A percentile compares a stretch with the other conserved stretches of the same genome.
Conservation (phyloP, 2,113 vertebrate species). For the Ascaphus truei region DNA sequence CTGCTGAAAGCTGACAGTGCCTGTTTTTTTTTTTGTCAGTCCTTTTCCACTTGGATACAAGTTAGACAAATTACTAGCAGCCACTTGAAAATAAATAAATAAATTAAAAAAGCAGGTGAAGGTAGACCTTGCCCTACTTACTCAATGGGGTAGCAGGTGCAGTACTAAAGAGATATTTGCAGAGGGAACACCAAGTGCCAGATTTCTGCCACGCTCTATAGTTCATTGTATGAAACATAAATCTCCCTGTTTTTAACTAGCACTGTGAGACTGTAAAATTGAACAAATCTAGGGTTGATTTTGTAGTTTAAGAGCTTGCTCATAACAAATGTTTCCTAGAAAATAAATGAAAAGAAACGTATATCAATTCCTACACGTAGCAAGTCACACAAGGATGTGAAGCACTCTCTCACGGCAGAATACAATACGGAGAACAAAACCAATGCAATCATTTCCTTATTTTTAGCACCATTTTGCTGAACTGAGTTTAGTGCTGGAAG, state of each 20-base stretch:
- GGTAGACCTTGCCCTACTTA: background rate
- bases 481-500: no score
- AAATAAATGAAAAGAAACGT: constrained; percentile 7
- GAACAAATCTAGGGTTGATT: constrained; percentile 3
- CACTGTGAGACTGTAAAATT: background rate
- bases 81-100: background rate
- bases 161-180: background rate
- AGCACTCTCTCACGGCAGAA: background rate
- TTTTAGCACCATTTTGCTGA: background rate
- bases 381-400: background rate
- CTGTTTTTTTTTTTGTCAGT: background rate
- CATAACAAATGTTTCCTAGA: background rate
- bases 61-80: background rate
- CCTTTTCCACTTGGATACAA: background rate
- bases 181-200: constrained; percentile 24
- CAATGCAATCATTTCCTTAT: background rate
- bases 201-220: constrained; percentile 16
- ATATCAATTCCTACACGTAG: background rate
- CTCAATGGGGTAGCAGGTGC: background rate
- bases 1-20: background rate
- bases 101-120: background rate
- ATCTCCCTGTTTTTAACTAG: constrained; percentile 16
- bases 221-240: constrained; percentile 16
- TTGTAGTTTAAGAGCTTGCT: constrained; percentile 17
- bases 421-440: background rate